Conservation (phyloP, 2,797 vertebrate genomes). For the Sebastes minor region DNA sequence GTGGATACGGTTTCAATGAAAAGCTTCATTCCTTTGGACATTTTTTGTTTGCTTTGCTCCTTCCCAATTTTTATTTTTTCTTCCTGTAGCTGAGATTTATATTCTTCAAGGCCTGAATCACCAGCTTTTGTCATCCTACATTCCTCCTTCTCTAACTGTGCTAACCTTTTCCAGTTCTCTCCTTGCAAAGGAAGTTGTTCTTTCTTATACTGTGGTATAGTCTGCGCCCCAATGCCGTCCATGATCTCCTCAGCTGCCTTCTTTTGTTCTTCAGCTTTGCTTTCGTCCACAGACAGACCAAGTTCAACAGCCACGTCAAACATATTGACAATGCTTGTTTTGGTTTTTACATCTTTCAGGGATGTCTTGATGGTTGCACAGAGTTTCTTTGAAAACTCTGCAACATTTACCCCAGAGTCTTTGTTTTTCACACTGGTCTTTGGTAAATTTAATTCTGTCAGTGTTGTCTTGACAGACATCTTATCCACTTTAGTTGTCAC, state of each 20-base stretch:
- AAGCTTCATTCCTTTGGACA: background rate
- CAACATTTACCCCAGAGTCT: background rate
- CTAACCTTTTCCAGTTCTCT: slow-evolving; percentile 29
- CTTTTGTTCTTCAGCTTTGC: background rate
- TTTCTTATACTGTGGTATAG: slow-evolving; percentile 32
- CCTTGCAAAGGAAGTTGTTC: slow-evolving; percentile 48
- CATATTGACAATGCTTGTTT: background rate
- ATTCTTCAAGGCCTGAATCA: accelerated
- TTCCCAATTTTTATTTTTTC: slow-evolving; percentile 16
- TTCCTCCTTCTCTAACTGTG: slow-evolving; percentile 30
- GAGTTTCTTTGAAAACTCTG: slow-evolving; percentile 36
- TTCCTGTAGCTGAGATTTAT: slow-evolving; percentile 6
- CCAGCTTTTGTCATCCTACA: background rate
- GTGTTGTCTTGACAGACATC: background rate
- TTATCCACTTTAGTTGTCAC: background rate
- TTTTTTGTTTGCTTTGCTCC: slow-evolving; percentile 19
- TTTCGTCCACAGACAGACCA: slow-evolving; percentile 40
- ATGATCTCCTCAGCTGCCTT: slow-evolving; percentile 3
- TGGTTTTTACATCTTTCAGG: accelerated
- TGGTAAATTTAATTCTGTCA: slow-evolving; percentile 2
- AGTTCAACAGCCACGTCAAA: slow-evolving; percentile 38
- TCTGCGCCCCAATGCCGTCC: accelerated
- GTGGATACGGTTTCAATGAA: slow-evolving; percentile 3
- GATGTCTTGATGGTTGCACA: background rate
- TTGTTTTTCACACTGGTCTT: background rate